Evolutionary conservation across 2,888 invertebrate species (phyloP).

Genomic region (Bruchidius siliquastri): DNA sequence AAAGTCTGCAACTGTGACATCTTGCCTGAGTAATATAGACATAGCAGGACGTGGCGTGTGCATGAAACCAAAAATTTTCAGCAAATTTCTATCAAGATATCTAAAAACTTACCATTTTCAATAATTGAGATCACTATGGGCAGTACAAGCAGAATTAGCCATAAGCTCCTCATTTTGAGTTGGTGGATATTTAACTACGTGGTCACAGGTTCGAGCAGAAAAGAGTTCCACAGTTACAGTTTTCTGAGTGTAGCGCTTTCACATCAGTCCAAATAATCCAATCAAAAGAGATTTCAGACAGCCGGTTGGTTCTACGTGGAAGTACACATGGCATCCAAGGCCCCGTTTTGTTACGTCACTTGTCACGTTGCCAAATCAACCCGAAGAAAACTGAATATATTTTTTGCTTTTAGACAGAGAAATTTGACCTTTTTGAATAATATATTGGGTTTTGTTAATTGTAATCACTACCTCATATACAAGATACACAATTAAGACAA

Average conservation of each 20-base stretch:
- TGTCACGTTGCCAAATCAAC: not conserved
- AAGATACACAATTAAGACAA: too few relatives aligned
- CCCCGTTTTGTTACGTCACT: not conserved
- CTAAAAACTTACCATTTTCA: conserved; percentile 62
- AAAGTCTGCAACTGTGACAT: not conserved
- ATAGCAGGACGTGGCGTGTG: conserved; percentile 8
- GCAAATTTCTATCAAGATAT: not conserved
- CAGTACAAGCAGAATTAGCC: conserved; percentile 62
- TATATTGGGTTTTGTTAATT: too few relatives aligned
- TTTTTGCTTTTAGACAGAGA: too few relatives aligned
- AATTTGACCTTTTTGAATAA: too few relatives aligned
- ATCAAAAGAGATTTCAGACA: not conserved
- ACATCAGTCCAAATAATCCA: not conserved
- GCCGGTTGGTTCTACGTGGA: not conserved
- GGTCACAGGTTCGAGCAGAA: not conserved
- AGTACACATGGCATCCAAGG: not conserved
- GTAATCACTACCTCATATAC: too few relatives aligned
- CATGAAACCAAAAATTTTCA: not conserved
- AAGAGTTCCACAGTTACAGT: not conserved
- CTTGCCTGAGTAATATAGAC: not conserved
- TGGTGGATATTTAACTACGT: not conserved
- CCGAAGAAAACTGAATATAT: too few relatives aligned
- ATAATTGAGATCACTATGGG: conserved; percentile 68
- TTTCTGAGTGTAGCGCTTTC: not conserved
- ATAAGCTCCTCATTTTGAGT: conserved; percentile 37